Base-by-base conservation (phyloP, 2,888 invertebrate species). In the Abscondita cerata region DNA sequence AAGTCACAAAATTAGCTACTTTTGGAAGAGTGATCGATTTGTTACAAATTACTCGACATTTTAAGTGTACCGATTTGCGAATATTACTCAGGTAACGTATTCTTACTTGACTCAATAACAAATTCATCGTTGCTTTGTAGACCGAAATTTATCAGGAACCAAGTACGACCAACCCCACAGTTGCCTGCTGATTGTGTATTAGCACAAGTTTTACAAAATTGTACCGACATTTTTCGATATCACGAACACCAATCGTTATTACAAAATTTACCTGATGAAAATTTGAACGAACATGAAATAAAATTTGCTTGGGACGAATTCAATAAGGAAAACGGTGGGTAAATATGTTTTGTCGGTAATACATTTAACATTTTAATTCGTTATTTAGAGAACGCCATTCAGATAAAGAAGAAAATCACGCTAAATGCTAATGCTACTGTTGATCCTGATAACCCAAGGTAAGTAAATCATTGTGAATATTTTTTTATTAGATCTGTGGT, bases 291-390 rank as follows among this genome's bases (percentile, higher is more conserved):
- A 78, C 89, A 91, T 74, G 95, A 96, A 80, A 86, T 92, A 70
- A 87, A 89, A 71, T 87, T 89, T 58, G 96, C 95, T 48, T 96
- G 96, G 96, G 87, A 88, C 55, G 95, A 96, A 75, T 96, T 90
- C 80, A 91, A 94, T 79, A 84, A 85, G 73, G 93, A 94, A 70
- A 73, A 75, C 56, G 75, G n/a, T n/a, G n/a, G n/a, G n/a, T n/a
- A n/a, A n/a, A n/a, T n/a, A n/a, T n/a, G n/a, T n/a, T n/a, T n/a
- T n/a, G n/a, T n/a, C n/a, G n/a, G n/a, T n/a, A n/a, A n/a, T n/a
- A n/a, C n/a, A n/a, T n/a, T n/a, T n/a, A n/a, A n/a, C n/a, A n/a
- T n/a, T n/a, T n/a, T n/a, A n/a, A n/a, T n/a, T n/a, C n/a, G n/a
- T n/a, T n/a, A n/a, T n/a, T n/a, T n/a, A n/a, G n/a, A n/a, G n/a